Evolutionary conservation across 2,888 invertebrate species (phyloP).

Genomic region (Conomelus anceps): DNA sequence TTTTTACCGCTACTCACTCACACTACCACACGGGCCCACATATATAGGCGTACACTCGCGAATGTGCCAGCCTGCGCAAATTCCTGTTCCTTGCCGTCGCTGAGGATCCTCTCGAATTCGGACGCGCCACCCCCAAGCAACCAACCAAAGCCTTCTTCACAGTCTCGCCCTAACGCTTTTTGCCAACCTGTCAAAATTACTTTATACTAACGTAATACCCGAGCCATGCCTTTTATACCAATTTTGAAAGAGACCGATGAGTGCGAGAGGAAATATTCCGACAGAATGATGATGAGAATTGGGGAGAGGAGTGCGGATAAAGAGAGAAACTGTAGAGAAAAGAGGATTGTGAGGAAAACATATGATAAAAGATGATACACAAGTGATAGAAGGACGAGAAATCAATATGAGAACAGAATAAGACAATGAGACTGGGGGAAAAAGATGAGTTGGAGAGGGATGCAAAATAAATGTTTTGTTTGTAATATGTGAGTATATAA

Average conservation of each 20-base stretch:
- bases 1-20: not conserved
- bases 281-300: not conserved
- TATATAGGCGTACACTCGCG: not conserved
- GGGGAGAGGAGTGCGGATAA: too few species aligned
- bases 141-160: not conserved
- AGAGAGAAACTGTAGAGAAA: too few species aligned
- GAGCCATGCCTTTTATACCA: not conserved
- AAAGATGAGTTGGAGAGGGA: not conserved
- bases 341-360: not conserved
- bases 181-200: not conserved
- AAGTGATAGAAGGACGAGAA: too few species aligned
- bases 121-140: not conserved
- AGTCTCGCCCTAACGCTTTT: not conserved
- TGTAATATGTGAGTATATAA: not conserved
- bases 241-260: not conserved
- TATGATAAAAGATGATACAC: not conserved
- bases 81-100: not conserved
- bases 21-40: not conserved
- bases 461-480: not conserved
- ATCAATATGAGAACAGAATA: not conserved
- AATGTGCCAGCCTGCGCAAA: not conserved
- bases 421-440: too few species aligned
- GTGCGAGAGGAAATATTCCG: not conserved
- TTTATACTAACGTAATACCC: not conserved
- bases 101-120: not conserved